Base-by-base conservation (phyloP, 2,888 invertebrate species). In the Leptopilina syphax region DNA sequence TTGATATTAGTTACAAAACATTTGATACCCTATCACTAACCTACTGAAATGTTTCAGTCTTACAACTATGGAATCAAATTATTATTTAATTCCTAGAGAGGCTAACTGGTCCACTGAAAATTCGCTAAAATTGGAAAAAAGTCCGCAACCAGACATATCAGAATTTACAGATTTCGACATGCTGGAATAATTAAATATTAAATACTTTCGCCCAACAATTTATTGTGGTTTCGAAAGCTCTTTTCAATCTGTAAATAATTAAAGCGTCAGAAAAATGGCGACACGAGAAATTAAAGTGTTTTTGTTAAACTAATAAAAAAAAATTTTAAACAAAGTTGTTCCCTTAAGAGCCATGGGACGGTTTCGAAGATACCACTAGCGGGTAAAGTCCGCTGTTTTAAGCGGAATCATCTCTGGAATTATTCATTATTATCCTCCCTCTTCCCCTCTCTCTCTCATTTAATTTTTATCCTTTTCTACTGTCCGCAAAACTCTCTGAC, bases 391-490 rank as follows among this genome's bases (percentile, higher is more conserved):
- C 85, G 84, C 83, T 83, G 82, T 85, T 86, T 86, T 85, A 88
- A 90, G 85, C 87, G 85, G 86, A 85, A 86, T 85, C 85, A 84
- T 86, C 86, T 84, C 85, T 83, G 85, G 87, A 90, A 90, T 90
- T 90, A 90, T 91, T 90, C 89, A 90, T 90, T 89, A 88, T 88
- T 85, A 85, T 81, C 65, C 78, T 57, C 65, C 18, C 78, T 78
- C 60, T 65, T 80, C 34, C 79, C 78, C 68, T 77, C 78, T 77
- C 80, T 83, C 79, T 82, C 80, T 27, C 68, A 54, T 80, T 77
- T 47, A 27, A 63, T 66, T 60, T 79, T 77, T 34, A 50, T 77
- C 41, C 10, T 44, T 47, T 66, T 76, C 77, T 47, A 27, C n/a
- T 12, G n/a, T 34, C 76, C 70, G 70, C 70, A 68, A 18, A 9